Evolutionary conservation across 2,797 vertebrate species (phyloP).

Genomic region (Hypotaenidia philippensis): DNA sequence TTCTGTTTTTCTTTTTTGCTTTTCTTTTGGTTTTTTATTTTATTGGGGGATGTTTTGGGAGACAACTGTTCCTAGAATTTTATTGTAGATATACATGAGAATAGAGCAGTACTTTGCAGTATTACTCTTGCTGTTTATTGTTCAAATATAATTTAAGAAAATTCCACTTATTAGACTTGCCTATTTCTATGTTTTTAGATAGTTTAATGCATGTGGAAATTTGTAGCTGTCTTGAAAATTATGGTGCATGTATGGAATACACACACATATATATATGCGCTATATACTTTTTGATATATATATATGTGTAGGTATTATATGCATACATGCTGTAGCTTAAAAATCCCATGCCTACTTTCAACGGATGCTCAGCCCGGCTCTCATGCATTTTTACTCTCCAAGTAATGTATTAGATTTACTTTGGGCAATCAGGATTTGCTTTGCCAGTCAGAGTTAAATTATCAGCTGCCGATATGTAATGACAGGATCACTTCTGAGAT

Average conservation of each 20-base stretch:
- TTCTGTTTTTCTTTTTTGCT: too few species aligned
- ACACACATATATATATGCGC: slow-evolving; percentile 79
- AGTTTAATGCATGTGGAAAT: slow-evolving; percentile 86
- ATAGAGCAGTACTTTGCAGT: slow-evolving; percentile 94
- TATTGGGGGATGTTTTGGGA: slow-evolving; percentile 80
- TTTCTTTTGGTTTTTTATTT: slow-evolving; percentile 80
- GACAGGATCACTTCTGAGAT: slow-evolving; percentile 64
- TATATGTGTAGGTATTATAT: slow-evolving; percentile 70
- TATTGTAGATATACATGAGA: slow-evolving; percentile 94
- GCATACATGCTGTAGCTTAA: slow-evolving; percentile 77
- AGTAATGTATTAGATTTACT: slow-evolving; percentile 74
- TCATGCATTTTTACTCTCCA: slow-evolving; percentile 70
- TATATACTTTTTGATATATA: background rate
- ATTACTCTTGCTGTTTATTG: slow-evolving; percentile 95
- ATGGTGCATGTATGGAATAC: slow-evolving; percentile 79
- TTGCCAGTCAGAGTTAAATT: slow-evolving; percentile 71
- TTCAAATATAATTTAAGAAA: slow-evolving; percentile 98
- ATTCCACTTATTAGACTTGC: slow-evolving; percentile 85
- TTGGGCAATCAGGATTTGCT: slow-evolving; percentile 77
- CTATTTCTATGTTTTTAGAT: slow-evolving; percentile 93
- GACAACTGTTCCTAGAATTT: slow-evolving; percentile 89
- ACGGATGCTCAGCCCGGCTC: slow-evolving; percentile 64
- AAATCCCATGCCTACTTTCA: slow-evolving; percentile 78
- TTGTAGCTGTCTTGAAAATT: slow-evolving; percentile 81
- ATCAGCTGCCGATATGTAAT: slow-evolving; percentile 54